These are phyloP conservation scores for Eulacestoma nigropectus DNA, from an alignment of 2,113 vertebrate genomes.

Conservation along the genomic window DNA sequence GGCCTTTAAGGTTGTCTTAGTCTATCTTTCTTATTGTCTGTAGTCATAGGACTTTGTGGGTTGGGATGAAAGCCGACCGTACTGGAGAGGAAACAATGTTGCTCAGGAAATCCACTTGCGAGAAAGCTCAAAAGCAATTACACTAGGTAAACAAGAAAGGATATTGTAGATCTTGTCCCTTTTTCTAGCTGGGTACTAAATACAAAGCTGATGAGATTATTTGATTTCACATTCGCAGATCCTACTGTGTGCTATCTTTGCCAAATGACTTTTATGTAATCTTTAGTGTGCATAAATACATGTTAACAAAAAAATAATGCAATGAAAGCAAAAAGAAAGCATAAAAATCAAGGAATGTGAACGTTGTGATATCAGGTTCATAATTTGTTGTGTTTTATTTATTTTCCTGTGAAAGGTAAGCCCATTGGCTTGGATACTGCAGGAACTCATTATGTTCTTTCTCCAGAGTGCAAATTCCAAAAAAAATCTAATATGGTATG, in stretches of 20 bases:
- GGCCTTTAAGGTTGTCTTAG: background rate
- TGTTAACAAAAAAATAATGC: conserved; percentile 19
- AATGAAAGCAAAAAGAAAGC: conserved; percentile 34
- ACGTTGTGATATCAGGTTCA: background rate
- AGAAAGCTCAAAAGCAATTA: conserved; percentile 44
- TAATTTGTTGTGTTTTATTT: background rate
- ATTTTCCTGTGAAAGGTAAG: background rate
- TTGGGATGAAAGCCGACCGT: background rate
- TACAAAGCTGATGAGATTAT: conserved; percentile 29
- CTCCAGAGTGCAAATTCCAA: background rate
- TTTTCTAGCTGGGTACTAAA: conserved; percentile 16
- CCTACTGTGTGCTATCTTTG: conserved; percentile 30
- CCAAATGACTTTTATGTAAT: conserved; percentile 43
- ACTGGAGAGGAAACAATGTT: background rate
- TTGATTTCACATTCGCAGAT: conserved; percentile 29
- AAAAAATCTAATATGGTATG: background rate
- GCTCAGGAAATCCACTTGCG: conserved; percentile 17
- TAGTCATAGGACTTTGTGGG: background rate
- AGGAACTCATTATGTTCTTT: background rate
- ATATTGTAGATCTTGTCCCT: conserved; percentile 20
- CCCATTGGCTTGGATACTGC: background rate
- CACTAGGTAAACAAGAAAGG: conserved; percentile 43
- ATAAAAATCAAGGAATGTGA: background rate
- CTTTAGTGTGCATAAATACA: conserved; percentile 58
- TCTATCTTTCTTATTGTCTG: background rate